Evolutionary conservation across 2,888 invertebrate genomes (phyloP).

Genomic region (Stenodera caucasica): DNA sequence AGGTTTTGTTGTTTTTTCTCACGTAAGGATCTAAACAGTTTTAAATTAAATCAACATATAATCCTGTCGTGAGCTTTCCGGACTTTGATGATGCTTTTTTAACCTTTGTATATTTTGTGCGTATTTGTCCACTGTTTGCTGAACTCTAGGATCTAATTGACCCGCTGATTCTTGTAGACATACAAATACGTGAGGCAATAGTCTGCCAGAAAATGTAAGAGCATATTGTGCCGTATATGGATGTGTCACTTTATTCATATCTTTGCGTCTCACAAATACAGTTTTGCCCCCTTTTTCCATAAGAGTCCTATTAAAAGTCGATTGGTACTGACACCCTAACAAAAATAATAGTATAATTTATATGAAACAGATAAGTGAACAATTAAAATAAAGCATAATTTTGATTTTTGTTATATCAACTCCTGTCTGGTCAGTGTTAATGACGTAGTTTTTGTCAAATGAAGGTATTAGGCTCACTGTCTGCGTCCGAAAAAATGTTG

Average conservation of each 20-base stretch:
- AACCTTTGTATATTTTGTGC: background rate
- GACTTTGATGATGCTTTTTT: background rate
- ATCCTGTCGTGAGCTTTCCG: background rate
- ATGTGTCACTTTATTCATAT: background rate
- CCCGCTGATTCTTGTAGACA: background rate
- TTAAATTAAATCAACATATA: background rate
- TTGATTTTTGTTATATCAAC: too few relatives aligned
- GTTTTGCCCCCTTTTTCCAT: background rate
- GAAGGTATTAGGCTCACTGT: too few relatives aligned
- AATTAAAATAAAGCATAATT: too few relatives aligned
- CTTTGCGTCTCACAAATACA: background rate
- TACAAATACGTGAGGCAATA: too few relatives aligned
- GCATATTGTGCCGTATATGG: background rate
- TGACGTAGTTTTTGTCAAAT: too few relatives aligned
- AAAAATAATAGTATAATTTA: too few relatives aligned
- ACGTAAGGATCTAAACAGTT: background rate
- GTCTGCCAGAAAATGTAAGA: background rate
- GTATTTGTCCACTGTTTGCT: too few relatives aligned
- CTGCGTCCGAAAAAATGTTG: too few relatives aligned
- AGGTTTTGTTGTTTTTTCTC: background rate
- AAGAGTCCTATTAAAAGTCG: background rate
- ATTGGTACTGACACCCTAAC: background rate
- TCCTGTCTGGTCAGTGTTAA: too few relatives aligned
- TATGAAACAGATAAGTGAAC: too few relatives aligned
- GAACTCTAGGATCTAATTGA: background rate